These are phyloP conservation scores for Osmerus mordax DNA, from an alignment of 2,113 vertebrate genomes.

Conservation along the genomic window DNA sequence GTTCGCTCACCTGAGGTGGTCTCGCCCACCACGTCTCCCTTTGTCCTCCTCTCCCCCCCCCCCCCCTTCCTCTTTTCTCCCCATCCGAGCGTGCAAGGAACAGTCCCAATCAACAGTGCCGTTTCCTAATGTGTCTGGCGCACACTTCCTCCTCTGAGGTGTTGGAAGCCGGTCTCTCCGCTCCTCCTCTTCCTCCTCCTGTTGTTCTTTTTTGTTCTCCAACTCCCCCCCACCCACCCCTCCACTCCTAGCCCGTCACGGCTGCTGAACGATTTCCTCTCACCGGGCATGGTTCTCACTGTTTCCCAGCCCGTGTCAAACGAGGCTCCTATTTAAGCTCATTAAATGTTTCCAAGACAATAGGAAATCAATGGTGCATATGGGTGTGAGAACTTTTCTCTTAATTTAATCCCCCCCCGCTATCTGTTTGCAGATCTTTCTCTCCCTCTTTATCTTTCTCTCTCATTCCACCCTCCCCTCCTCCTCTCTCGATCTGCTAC, in stretches of 20 bases:
- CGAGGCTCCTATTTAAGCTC: slow-evolving; percentile 73
- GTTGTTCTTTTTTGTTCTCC: slow-evolving; percentile 17
- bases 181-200: slow-evolving; percentile 43
- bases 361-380: slow-evolving; percentile 77
- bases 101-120: slow-evolving; percentile 42
- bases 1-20: background rate
- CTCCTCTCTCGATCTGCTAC: slow-evolving; percentile 27
- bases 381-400: slow-evolving; percentile 69
- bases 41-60: slow-evolving; percentile 16
- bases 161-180: slow-evolving; percentile 35
- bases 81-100: slow-evolving; percentile 21
- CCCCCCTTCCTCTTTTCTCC: slow-evolving; percentile 22
- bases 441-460: slow-evolving; percentile 3
- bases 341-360: slow-evolving; percentile 79
- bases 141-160: too few relatives aligned
- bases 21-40: background rate
- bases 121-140: slow-evolving; percentile 53
- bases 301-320: slow-evolving; percentile 66
- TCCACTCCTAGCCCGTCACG: slow-evolving; percentile 41
- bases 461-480: background rate
- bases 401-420: slow-evolving; percentile 67
- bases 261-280: slow-evolving; percentile 69
- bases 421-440: slow-evolving; percentile 61
- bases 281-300: slow-evolving; percentile 58
- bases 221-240: background rate